A percentile compares a stretch with the other conserved stretches of the same genome.
These are phyloP conservation scores for Drosophila phalerata DNA, from an alignment of 2,888 invertebrate species.

Conservation along the genomic window DNA sequence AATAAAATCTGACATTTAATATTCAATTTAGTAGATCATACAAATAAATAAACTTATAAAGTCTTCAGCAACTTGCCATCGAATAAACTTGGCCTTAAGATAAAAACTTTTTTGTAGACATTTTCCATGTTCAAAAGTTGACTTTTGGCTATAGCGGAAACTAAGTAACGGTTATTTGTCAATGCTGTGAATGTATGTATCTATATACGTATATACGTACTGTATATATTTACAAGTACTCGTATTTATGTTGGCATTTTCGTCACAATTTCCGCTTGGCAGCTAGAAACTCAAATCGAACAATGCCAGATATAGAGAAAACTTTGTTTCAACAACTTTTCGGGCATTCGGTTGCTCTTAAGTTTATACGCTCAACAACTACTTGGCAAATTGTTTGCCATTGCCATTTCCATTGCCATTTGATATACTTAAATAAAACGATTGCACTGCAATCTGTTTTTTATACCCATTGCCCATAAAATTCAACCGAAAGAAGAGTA, in stretches of 20 bases:
- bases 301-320: conserved; percentile 37
- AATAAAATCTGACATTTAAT: conserved; percentile 10
- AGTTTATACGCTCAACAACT: conserved; percentile 65
- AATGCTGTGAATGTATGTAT: conserved; percentile 20
- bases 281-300: conserved; percentile 32
- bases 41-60: conserved; percentile 8
- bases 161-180: conserved; percentile 64
- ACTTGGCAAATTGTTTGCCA: conserved; percentile 69
- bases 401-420: conserved; percentile 59
- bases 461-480: conserved; percentile 28
- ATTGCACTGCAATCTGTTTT: conserved; percentile 59
- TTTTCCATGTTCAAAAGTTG: conserved; percentile 27
- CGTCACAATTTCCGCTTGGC: conserved; percentile 58
- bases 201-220: conserved; percentile 19
- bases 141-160: conserved; percentile 57
- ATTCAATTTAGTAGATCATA: conserved; percentile 20
- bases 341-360: conserved; percentile 30
- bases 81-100: conserved; percentile 50
- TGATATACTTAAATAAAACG: conserved; percentile 44
- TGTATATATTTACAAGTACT: conserved; percentile 26
- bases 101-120: conserved; percentile 28
- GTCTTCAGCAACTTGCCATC: conserved; percentile 32
- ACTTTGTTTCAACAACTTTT: conserved; percentile 55
- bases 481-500: conserved; percentile 8
- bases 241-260: conserved; percentile 50